phyloP scores from a whole-genome alignment of 2,113 vertebrate species.

The Dendrocopos noguchii region DNA sequence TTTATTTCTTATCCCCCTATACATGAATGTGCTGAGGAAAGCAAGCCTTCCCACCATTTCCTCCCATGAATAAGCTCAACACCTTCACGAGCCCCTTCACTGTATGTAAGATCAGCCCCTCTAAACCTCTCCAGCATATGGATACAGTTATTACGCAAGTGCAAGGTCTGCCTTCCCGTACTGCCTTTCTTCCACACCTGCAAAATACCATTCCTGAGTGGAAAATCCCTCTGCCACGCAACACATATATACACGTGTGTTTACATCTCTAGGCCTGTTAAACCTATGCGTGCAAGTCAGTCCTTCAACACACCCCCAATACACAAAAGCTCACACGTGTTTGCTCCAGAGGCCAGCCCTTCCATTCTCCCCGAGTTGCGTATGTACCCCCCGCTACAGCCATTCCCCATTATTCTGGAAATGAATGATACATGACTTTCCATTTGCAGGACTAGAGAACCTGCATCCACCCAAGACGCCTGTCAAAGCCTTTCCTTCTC shows the following conservation, averaged over 20 bases:
- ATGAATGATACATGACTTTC: background rate
- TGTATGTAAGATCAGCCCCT: accelerated
- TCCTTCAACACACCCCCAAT: background rate
- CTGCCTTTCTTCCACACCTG: no score
- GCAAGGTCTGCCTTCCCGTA: no score
- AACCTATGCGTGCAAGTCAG: accelerated
- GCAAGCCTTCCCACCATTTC: background rate
- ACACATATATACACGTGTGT: accelerated
- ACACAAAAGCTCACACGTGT: accelerated
- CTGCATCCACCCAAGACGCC: accelerated
- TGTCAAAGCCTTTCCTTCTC: no score
- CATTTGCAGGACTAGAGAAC: accelerated
- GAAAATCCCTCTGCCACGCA: background rate
- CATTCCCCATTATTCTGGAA: no score
- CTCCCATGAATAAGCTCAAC: no score
- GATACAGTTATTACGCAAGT: no score
- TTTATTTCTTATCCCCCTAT: background rate
- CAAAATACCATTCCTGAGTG: background rate
- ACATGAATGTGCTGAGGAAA: accelerated
- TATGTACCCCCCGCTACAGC: no score
- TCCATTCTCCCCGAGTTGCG: accelerated
- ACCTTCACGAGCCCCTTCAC: background rate
- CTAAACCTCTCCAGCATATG: accelerated
- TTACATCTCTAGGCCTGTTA: background rate
- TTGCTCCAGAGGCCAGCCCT: no score